Evolutionary conservation across 2,113 vertebrate species (phyloP).

Genomic region (Craseonycteris thonglongyai): DNA sequence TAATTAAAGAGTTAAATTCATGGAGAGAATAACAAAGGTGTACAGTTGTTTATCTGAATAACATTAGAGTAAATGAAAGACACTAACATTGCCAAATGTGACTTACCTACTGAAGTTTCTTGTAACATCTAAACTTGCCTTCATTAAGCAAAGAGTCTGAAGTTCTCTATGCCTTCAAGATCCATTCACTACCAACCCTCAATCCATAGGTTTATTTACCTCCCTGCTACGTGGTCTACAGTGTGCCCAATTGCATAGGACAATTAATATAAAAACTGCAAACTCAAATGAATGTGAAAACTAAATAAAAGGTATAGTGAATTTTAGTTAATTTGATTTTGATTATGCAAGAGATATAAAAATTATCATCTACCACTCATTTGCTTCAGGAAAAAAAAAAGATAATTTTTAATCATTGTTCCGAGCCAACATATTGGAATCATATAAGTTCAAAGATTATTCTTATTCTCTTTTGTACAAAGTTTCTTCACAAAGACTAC

Average conservation of each 20-base stretch:
- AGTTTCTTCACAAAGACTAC: not conserved
- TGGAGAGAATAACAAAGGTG: not conserved
- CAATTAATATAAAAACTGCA: not conserved
- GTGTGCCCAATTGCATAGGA: not conserved
- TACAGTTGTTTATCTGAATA: not conserved
- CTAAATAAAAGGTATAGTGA: not conserved
- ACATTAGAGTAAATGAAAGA: not conserved
- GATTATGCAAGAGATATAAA: not conserved
- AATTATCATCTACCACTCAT: not conserved
- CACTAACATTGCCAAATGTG: not conserved
- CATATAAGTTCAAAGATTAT: not conserved
- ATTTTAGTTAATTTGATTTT: not conserved
- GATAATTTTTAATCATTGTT: not conserved
- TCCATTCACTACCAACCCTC: not conserved
- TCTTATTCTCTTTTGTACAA: not conserved
- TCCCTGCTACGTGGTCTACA: not conserved
- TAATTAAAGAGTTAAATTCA: not conserved
- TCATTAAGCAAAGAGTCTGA: not conserved
- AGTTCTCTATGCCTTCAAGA: not conserved
- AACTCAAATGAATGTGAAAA: not conserved
- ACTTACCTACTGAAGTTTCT: not conserved
- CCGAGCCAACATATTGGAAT: not conserved
- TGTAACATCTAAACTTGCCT: not conserved
- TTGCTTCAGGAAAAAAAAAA: constrained; percentile 16
- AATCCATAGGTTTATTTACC: not conserved